Evolutionary conservation across 2,113 vertebrate species (phyloP).

Genomic region (Chaetodon auriga): DNA sequence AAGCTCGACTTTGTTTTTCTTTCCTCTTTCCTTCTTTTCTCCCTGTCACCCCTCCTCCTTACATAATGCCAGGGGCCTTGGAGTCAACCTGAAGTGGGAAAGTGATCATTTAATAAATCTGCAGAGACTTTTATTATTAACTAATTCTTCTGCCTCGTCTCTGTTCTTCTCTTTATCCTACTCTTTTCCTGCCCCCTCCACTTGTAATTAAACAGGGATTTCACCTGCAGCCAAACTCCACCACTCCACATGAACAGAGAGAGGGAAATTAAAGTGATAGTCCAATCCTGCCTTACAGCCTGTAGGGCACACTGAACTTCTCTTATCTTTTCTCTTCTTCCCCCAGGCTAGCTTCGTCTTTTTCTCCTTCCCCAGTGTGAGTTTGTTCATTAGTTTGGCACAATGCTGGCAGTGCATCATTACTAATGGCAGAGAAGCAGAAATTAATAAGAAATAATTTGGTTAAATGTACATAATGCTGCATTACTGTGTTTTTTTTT

Average conservation of each 20-base stretch:
- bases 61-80: conserved; percentile 43
- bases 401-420: conserved; percentile 37
- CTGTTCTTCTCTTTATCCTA: conserved; percentile 66
- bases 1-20: conserved; percentile 52
- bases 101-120: conserved; percentile 77
- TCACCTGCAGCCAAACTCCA: conserved; percentile 76
- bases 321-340: conserved; percentile 61
- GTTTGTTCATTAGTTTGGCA: conserved; percentile 66
- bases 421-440: conserved; percentile 15
- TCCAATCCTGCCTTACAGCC: conserved; percentile 57
- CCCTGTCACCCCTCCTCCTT: conserved; percentile 16
- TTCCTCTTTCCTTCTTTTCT: conserved; percentile 27
- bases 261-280: conserved; percentile 64
- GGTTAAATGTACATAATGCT: conserved; percentile 23
- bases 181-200: conserved; percentile 53
- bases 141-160: conserved; percentile 76
- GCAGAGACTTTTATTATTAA: conserved; percentile 78
- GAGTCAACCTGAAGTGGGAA: conserved; percentile 63
- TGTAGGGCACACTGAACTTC: conserved; percentile 63
- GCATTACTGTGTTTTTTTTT: neutral
- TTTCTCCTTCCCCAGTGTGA: conserved; percentile 56
- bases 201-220: conserved; percentile 79
- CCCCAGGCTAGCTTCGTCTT: conserved; percentile 46
- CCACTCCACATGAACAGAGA: conserved; percentile 67
- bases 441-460: conserved; percentile 31